Evolutionary conservation across 2,113 vertebrate genomes (phyloP).

Genomic region (Pollimyrus isidori): DNA sequence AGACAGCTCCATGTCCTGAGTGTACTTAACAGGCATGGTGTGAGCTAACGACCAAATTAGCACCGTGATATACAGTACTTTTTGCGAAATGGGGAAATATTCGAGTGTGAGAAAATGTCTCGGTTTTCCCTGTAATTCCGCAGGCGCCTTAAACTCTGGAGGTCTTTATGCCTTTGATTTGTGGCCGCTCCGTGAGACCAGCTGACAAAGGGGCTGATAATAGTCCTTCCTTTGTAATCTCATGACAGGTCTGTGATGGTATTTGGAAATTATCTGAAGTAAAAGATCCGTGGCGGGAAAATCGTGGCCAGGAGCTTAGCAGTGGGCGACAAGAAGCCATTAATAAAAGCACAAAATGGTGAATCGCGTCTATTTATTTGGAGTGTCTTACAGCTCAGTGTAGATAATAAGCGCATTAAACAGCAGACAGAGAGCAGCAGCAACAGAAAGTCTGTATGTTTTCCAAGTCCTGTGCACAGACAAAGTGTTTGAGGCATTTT

Average conservation of each 20-base stretch:
- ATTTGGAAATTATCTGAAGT: slow-evolving; percentile 48
- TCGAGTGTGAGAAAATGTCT: not conserved
- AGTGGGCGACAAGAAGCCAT: slow-evolving; percentile 34
- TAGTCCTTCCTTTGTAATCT: slow-evolving; percentile 77
- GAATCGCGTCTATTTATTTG: not conserved
- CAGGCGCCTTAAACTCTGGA: not conserved
- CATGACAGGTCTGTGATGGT: slow-evolving; percentile 61
- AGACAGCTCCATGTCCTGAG: not conserved
- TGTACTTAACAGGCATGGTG: not conserved
- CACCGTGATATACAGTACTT: not conserved
- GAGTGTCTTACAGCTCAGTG: not conserved
- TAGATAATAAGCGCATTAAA: not conserved
- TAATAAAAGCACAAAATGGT: not conserved
- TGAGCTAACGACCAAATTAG: not conserved
- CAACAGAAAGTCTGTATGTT: not conserved
- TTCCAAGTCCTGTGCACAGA: not conserved
- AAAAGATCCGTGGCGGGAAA: slow-evolving; percentile 40
- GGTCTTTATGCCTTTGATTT: slow-evolving; percentile 66
- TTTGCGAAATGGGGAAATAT: not conserved
- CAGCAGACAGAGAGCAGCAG: not conserved
- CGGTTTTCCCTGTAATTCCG: not conserved
- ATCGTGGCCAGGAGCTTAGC: slow-evolving; percentile 45
- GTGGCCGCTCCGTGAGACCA: slow-evolving; percentile 73
- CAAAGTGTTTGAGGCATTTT: not conserved
- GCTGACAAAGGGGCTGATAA: slow-evolving; percentile 56